Evolutionary conservation across 2,888 invertebrate genomes (phyloP), one percentile per base, ranked within the genome.

Genomic region (Nezara viridula): DNA sequence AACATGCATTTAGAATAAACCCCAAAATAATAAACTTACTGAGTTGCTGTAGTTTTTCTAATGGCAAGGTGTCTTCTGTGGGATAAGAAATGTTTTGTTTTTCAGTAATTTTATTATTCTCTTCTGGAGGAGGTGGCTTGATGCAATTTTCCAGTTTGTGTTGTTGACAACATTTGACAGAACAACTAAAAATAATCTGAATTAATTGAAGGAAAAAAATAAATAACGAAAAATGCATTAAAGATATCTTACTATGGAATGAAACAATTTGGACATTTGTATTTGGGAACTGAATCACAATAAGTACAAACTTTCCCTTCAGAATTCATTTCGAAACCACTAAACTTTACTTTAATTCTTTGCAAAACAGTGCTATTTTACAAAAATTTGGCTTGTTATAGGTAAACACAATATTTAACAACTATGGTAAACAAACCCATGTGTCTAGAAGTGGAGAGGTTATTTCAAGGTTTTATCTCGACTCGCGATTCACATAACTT

Each of bases 1-100:
- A 86, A 12, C 19, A n/a, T n/a, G n/a, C n/a, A n/a, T n/a, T n/a
- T n/a, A n/a, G n/a, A n/a, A n/a, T 24, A n/a, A n/a, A 50, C 1
- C 21, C 5, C 3, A 47, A 47, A 19, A 77, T 27, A n/a, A 24
- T 16, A 10, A 44, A 44, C 89, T 88, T 81, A 90, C 90, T 89
- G 14, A 90, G 73, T 32, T 52, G n/a, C n/a, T 89, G 85, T 4
- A 90, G 66, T 19, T 81, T 88, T 49, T 90, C 89, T 12, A 73
- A 40, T 16, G 90, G 89, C 27, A 90, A 88, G 24, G 90, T 90
- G 52, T 90, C 90, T 85, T 90, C 90, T 40, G 90, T 90, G 47
- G 88, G 89, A 60, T 89, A 88, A 50, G 49, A 37, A 86, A 88
- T 89, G 32, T 50, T 87, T 19, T 21, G 10, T 60, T 85, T 86